These are phyloP conservation scores for Cryptosula pallasiana DNA, from an alignment of 2,888 invertebrate species.

Conservation along the genomic window DNA sequence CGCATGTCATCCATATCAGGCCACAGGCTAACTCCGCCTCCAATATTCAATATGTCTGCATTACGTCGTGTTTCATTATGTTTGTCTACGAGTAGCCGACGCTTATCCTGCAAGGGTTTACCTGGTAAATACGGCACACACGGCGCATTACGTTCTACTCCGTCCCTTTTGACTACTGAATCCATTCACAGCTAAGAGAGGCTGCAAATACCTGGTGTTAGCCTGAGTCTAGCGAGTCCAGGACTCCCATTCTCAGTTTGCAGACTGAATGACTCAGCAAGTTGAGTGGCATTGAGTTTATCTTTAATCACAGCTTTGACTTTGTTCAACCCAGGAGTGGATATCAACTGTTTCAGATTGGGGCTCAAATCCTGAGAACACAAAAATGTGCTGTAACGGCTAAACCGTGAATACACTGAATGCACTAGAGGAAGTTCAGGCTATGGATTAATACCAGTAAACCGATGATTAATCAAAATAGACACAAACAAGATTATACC, in stretches of 20 bases:
- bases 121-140: too few relatives aligned
- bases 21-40: conserved; percentile 48
- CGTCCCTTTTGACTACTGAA: too few relatives aligned
- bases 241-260: conserved; percentile 15
- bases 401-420: too few relatives aligned
- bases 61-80: conserved; percentile 39
- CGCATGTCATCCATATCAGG: conserved; percentile 48
- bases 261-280: not conserved
- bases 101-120: conserved; percentile 25
- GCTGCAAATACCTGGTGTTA: too few relatives aligned
- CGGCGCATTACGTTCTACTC: too few relatives aligned
- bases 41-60: conserved; percentile 37
- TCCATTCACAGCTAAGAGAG: too few relatives aligned
- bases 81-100: conserved; percentile 34
- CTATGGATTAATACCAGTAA: too few relatives aligned
- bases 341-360: not conserved
- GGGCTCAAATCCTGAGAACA: not conserved
- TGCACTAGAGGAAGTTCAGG: too few relatives aligned
- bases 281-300: not conserved
- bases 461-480: too few relatives aligned
- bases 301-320: not conserved
- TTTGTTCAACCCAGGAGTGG: not conserved
- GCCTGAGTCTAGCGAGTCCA: not conserved
- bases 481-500: too few relatives aligned
- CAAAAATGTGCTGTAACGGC: too few relatives aligned